Base-by-base conservation (phyloP, 2,797 vertebrate genomes). In the Acanthurus tractus region DNA sequence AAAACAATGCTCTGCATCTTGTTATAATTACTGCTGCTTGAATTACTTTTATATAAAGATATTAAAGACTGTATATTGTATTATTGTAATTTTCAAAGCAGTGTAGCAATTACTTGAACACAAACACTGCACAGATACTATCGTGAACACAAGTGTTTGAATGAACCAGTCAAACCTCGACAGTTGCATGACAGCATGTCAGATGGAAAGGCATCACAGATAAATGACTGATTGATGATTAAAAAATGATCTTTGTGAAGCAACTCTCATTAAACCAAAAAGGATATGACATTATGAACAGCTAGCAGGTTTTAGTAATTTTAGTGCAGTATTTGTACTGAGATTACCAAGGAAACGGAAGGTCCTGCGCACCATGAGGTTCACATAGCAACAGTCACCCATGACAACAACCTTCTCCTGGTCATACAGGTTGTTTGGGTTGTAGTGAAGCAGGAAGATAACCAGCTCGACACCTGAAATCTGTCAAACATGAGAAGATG, bases 341-440 rank as follows among this genome's bases (percentile, higher is more conserved):
- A 12, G 8, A 94, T 68, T 96, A 98, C 97, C 97, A 59, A 98
- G 96, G 90, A 98, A 98, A 87, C 96, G 94, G 81, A 97, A 95
- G 65, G 96, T 98, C 91, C 97, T 94, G 85, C 96, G 96, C 89
- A 98, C 96, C 94, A 98, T 93, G 61, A 97, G 97, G 84, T 98
- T 98, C 88, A 98, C 96, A 54, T 98, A 98, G 94, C 97, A 98
- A 93, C 97, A 98, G 93, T 98, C 97, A 79, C 96, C 97, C 80
- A 97, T 95, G 90, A 98, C 93, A 85, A 98, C 94, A 56, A 96
- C 96, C 94, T 97, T 98, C 89, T 98, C 97, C 76, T 97, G 96
- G 89, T 97, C 97, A 86, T 98, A 96, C 88, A 97, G 96, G 91
- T 96, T 94, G 87, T 96, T 95, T 34, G 96, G 96, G 82, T 96